Conservation (phyloP, 1,140 invertebrate genomes). For the Bursaphelenchus mucronatus region DNA sequence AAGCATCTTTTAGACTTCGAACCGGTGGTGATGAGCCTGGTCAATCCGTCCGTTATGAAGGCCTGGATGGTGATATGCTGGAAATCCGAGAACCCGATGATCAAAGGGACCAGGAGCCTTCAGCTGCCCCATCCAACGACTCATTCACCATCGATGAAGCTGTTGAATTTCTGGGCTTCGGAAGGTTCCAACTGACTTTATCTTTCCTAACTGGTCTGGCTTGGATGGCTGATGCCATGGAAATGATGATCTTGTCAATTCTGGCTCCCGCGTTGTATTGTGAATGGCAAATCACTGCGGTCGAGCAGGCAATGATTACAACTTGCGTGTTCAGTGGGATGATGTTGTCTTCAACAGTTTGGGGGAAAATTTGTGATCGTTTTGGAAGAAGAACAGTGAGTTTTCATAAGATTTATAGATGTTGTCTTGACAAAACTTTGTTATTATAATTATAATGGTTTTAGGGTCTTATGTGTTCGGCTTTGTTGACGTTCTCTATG, state of each 20-base stretch:
- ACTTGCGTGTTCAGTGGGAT: constrained; percentile 87
- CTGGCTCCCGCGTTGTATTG: constrained; percentile 85
- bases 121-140: constrained; percentile 66
- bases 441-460: constrained; percentile 51
- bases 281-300: constrained; percentile 82
- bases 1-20: constrained; percentile 9
- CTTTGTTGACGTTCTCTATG: constrained; percentile 82
- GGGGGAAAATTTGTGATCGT: constrained; percentile 87
- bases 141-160: constrained; percentile 90
- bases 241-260: constrained; percentile 93
- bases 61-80: constrained; percentile 33
- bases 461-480: constrained; percentile 78
- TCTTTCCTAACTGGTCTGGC: constrained; percentile 64
- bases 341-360: constrained; percentile 92
- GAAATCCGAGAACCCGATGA: constrained; percentile 30
- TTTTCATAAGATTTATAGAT: constrained; percentile 21
- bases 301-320: constrained; percentile 69
- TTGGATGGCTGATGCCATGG: constrained; percentile 80
- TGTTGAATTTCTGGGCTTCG: constrained; percentile 89
- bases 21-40: constrained; percentile 23
- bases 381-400: constrained; percentile 81
- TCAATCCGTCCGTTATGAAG: constrained; percentile 37
- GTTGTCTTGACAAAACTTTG: constrained; percentile 1
- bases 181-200: constrained; percentile 84
- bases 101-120: background rate